Evolutionary conservation across 2,113 vertebrate species (phyloP).

Genomic region (Protobothrops mucrosquamatus): DNA sequence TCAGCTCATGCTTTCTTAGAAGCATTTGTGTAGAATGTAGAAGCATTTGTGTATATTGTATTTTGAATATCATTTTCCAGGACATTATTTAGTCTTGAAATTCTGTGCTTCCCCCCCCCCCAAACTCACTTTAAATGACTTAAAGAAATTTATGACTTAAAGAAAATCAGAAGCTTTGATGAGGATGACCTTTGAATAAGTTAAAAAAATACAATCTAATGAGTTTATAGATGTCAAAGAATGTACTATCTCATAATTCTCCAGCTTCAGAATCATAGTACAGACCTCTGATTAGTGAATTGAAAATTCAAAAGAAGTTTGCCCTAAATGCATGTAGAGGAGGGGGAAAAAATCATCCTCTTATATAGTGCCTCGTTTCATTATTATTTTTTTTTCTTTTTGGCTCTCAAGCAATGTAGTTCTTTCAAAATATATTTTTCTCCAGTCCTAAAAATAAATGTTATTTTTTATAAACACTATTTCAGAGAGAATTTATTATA

Average conservation of each 20-base stretch:
- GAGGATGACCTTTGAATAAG: slow-evolving; percentile 68
- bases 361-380: slow-evolving; percentile 46
- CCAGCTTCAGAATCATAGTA: slow-evolving; percentile 73
- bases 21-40: slow-evolving; percentile 40
- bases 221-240: slow-evolving; percentile 70
- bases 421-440: slow-evolving; percentile 61
- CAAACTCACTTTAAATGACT: slow-evolving; percentile 40
- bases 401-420: slow-evolving; percentile 73
- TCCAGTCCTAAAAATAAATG: slow-evolving; percentile 57
- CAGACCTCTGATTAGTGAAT: slow-evolving; percentile 70
- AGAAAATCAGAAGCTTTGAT: slow-evolving; percentile 63
- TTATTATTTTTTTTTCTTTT: slow-evolving; percentile 1
- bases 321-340: slow-evolving; percentile 60
- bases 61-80: slow-evolving; percentile 28
- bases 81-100: slow-evolving; percentile 48
- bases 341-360: slow-evolving; percentile 56
- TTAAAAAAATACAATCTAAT: slow-evolving; percentile 60
- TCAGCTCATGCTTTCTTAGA: slow-evolving; percentile 49
- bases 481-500: slow-evolving; percentile 82
- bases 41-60: slow-evolving; percentile 45
- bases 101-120: slow-evolving; percentile 15
- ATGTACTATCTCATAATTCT: slow-evolving; percentile 75
- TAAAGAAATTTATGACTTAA: slow-evolving; percentile 11
- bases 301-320: slow-evolving; percentile 73
- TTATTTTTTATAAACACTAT: slow-evolving; percentile 68